Percentiles rank a stretch among this genome's conserved stretches.
These are phyloP conservation scores for Clavelina lepadiformis DNA, from an alignment of 23 tunicate species.

Conservation along the genomic window DNA sequence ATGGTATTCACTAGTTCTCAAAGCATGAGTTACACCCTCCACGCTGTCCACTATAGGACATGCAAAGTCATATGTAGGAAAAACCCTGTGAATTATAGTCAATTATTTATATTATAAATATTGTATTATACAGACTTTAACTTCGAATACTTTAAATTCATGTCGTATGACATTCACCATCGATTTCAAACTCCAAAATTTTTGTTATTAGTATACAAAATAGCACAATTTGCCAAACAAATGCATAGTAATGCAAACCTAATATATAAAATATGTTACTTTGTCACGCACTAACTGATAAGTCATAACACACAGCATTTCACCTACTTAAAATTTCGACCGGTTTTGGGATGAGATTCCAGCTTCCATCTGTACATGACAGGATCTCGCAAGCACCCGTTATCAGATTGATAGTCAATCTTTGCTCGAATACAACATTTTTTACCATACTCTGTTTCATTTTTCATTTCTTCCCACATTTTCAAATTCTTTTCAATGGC, in stretches of 20 bases:
- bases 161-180: no score
- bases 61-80: conserved; percentile 98
- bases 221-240: no score
- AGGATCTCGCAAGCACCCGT: conserved; percentile 97
- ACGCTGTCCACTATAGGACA: conserved; percentile 99
- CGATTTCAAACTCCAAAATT: no score
- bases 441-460: conserved; percentile 64
- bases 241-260: no score
- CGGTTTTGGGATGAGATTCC: conserved; percentile 83
- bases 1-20: conserved; percentile 93
- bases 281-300: no score
- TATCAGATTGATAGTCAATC: conserved; percentile 74
- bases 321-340: conserved; percentile 76
- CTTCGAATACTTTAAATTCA: no score
- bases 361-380: conserved; percentile 91
- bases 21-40: conserved; percentile 96
- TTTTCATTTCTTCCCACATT: conserved; percentile 94
- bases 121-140: no score
- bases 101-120: no score
- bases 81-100: conserved; percentile 81
- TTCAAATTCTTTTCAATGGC: conserved; percentile 70
- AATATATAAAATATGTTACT: no score
- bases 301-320: no score
- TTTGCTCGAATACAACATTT: conserved; percentile 89
- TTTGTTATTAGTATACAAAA: no score